Percentiles rank a stretch among this genome's conserved stretches.
Conservation (phyloP, 2,113 vertebrate genomes). For the Paradisaea rubra region DNA sequence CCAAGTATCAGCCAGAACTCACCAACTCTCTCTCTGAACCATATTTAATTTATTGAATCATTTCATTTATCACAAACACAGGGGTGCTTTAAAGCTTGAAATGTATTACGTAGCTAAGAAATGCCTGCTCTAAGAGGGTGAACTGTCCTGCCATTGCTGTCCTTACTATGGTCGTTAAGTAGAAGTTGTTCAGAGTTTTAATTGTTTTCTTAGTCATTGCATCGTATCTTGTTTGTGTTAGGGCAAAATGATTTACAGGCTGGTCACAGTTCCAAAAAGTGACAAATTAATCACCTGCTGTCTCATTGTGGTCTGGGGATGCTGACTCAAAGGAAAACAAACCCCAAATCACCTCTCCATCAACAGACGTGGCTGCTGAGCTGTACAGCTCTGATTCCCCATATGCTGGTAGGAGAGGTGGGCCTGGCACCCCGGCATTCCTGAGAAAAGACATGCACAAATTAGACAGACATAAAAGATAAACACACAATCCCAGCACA, state of each 20-base stretch:
- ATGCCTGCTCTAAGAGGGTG: neutral
- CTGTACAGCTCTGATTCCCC: neutral
- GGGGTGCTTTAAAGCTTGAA: neutral
- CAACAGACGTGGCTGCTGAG: neutral
- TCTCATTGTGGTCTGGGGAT: neutral
- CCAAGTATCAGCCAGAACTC: neutral
- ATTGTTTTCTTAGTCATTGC: neutral
- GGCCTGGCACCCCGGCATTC: neutral
- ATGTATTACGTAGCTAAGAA: neutral
- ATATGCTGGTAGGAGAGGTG: neutral
- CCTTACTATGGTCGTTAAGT: neutral
- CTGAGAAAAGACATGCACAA: neutral
- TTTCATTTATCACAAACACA: constrained; percentile 5
- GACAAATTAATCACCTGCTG: neutral
- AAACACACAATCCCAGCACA: fast-evolving
- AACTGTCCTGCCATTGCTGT: neutral
- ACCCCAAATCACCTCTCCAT: neutral
- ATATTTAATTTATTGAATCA: constrained; percentile 3
- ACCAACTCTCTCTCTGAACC: neutral
- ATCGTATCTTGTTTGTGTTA: neutral
- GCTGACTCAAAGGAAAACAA: neutral
- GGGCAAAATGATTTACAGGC: neutral
- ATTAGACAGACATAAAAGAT: neutral
- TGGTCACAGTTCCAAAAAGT: neutral
- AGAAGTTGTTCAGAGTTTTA: neutral